phyloP scores from a whole-genome alignment of 2,113 vertebrate genomes.

The Chrysemys picta region DNA sequence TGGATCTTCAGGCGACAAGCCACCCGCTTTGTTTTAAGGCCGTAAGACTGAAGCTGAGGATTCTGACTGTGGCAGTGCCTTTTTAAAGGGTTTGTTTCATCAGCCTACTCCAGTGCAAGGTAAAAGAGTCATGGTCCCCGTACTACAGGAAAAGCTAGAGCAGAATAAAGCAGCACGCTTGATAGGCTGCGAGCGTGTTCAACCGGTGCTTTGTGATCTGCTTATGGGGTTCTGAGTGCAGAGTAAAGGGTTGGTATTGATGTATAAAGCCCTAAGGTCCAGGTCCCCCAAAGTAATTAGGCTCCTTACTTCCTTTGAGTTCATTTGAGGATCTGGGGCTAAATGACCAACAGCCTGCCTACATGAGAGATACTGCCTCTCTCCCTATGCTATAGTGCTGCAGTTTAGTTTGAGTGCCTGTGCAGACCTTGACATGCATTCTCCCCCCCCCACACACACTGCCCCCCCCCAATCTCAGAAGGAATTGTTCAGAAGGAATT shows the following conservation, averaged over 20 bases:
- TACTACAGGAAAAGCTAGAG: not conserved
- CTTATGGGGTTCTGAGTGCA: not conserved
- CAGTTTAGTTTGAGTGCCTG: not conserved
- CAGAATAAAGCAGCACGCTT: not conserved
- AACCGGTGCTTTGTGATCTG: not conserved
- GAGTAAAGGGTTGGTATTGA: not conserved
- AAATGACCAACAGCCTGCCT: not conserved
- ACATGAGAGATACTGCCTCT: not conserved
- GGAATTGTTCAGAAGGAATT: not conserved
- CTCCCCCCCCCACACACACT: fast-evolving
- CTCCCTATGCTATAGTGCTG: not conserved
- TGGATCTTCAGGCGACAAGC: not conserved
- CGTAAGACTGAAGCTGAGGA: no score
- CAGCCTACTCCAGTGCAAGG: not conserved
- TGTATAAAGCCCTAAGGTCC: not conserved
- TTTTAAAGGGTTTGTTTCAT: not conserved
- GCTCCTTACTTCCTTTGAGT: not conserved
- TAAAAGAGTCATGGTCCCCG: not conserved
- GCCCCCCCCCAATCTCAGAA: not conserved
- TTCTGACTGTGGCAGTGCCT: not conserved
- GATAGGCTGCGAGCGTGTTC: not conserved
- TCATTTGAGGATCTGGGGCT: not conserved
- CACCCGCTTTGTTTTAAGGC: not conserved
- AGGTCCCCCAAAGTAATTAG: not conserved
- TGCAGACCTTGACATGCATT: not conserved